These are phyloP conservation scores for Mus pahari DNA, from an alignment of 2,113 vertebrate species.

Conservation along the genomic window DNA sequence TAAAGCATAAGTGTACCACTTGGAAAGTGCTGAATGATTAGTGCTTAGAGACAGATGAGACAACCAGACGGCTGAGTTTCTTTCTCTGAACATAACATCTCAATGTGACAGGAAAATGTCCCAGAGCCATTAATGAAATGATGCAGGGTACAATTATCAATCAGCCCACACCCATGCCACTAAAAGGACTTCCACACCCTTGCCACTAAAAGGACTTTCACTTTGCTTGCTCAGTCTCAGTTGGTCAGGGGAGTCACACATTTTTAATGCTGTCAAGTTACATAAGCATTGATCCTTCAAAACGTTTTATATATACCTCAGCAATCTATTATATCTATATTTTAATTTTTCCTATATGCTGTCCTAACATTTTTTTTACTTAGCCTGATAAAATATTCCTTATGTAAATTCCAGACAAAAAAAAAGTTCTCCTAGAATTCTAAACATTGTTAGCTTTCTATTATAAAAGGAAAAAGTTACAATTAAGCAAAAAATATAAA, in stretches of 20 bases:
- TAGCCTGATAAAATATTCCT: conserved; percentile 32
- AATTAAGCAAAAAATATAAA: conserved; percentile 21
- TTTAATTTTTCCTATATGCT: conserved; percentile 53
- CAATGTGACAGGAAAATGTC: conserved; percentile 41
- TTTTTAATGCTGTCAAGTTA: conserved; percentile 25
- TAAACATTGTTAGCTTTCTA: conserved; percentile 48
- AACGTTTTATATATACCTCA: background rate
- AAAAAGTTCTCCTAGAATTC: conserved; percentile 33
- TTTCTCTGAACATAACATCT: background rate
- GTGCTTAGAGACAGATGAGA: background rate
- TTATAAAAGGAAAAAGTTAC: conserved; percentile 35
- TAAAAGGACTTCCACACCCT: conserved; percentile 16
- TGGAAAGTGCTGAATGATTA: conserved; percentile 36
- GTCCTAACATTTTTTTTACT: conserved; percentile 48
- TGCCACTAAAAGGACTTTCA: conserved; percentile 15
- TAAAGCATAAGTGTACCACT: conserved; percentile 7
- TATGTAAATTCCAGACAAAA: conserved; percentile 15
- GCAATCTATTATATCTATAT: conserved; percentile 24
- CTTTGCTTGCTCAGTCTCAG: background rate
- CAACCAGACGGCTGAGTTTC: background rate
- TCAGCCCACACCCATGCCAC: conserved; percentile 19
- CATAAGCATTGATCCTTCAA: conserved; percentile 25
- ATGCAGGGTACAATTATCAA: background rate
- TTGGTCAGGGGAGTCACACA: conserved; percentile 36
- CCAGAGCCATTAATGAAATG: conserved; percentile 33